Percentiles rank a stretch among this genome's conserved stretches.
phyloP scores from a whole-genome alignment of 92 coral and sea anemone genomes.

The Actinernus sp. region DNA sequence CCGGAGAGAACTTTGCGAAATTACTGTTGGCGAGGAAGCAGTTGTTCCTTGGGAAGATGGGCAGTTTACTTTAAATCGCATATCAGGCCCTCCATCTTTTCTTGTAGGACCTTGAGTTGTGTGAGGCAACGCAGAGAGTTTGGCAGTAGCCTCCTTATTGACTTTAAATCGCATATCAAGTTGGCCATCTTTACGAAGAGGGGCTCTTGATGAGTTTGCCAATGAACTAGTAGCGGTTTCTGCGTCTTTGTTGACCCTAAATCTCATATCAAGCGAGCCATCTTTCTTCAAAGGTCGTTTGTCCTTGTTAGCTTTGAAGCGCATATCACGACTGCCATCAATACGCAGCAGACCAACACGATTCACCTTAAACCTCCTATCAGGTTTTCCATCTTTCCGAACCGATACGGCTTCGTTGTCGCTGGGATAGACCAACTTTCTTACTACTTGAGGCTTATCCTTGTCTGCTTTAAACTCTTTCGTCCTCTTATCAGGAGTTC shows the following conservation, averaged over 20 bases:
- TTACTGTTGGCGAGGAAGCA: background rate
- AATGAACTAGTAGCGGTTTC: background rate
- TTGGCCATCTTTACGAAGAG: background rate
- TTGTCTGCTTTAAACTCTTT: background rate
- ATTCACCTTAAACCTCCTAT: background rate
- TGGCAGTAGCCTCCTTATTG: too few species aligned
- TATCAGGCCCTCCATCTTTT: slow-evolving; percentile 56
- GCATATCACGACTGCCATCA: background rate
- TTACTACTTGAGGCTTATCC: background rate
- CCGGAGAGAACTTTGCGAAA: background rate
- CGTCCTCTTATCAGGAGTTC: slow-evolving; percentile 41
- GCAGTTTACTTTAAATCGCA: slow-evolving; percentile 41
- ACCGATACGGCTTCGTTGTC: background rate
- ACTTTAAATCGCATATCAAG: background rate
- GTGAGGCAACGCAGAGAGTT: too few species aligned
- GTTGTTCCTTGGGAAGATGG: background rate
- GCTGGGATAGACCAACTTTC: background rate
- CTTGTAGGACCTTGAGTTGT: slow-evolving; percentile 23
- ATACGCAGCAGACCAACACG: background rate
- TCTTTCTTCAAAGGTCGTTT: background rate
- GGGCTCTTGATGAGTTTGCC: too few species aligned
- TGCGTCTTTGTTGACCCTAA: background rate
- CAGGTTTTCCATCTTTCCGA: background rate
- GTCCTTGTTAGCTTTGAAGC: background rate
- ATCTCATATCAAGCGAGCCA: background rate